Evolutionary conservation across 2,113 vertebrate species (phyloP).

Genomic region (Hemiprocne comata): DNA sequence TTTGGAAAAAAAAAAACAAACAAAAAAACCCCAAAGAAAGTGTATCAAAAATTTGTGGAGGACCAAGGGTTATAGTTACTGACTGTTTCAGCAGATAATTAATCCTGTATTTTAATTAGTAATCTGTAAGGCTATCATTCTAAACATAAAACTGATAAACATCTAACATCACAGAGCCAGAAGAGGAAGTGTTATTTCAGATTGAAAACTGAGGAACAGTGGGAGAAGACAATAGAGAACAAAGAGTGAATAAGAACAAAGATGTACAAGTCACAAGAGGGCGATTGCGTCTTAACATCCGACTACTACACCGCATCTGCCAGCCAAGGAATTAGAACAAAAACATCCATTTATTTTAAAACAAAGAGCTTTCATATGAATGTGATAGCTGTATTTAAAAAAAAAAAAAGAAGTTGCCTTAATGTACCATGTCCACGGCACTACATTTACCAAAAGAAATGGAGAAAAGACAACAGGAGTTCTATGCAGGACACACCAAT

Average conservation of each 20-base stretch:
- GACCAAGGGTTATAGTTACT: background rate
- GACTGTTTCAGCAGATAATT: background rate
- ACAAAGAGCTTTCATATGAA: background rate
- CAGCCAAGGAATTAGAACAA: background rate
- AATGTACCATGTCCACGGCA: background rate
- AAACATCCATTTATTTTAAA: background rate
- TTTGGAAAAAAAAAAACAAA: background rate
- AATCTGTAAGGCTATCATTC: background rate
- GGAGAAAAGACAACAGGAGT: no score
- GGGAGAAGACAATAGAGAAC: background rate
- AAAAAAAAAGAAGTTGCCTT: no score
- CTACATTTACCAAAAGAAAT: background rate
- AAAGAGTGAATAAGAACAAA: background rate
- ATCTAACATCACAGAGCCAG: background rate
- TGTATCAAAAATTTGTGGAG: background rate
- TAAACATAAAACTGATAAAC: background rate
- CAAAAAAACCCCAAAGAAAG: no score
- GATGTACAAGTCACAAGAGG: background rate
- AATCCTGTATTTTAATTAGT: background rate
- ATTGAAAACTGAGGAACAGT: background rate
- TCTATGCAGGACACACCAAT: accelerated
- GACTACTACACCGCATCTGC: background rate
- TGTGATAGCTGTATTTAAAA: no score
- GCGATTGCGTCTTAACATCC: background rate
- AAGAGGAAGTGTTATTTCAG: background rate